Percentiles rank a stretch among this genome's conserved stretches.
Conservation (phyloP, 30 jellyfish, hydroid and myxozoan species). For the Catostylus mosaicus region DNA sequence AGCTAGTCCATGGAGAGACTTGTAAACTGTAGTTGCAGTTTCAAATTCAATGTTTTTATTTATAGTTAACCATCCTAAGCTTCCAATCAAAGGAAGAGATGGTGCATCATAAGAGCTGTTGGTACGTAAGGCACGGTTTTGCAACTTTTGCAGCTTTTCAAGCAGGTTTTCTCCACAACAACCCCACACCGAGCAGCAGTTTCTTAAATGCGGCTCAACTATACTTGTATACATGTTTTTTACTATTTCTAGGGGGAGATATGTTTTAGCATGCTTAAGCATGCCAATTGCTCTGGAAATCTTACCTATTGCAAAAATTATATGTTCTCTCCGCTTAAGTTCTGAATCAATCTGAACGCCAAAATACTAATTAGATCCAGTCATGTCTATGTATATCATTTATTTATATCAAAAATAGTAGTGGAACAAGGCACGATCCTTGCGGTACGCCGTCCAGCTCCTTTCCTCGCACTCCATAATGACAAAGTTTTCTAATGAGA, state of each 20-base stretch:
- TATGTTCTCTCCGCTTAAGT: no score
- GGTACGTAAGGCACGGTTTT: neutral
- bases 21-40: slow-evolving; percentile 10
- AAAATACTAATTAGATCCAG: neutral
- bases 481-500: slow-evolving; percentile 12
- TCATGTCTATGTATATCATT: no score
- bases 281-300: no score
- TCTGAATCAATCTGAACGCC: neutral
- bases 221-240: slow-evolving; percentile 21
- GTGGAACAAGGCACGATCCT: slow-evolving; percentile 36
- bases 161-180: neutral
- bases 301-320: no score
- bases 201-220: slow-evolving; percentile 45
- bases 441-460: slow-evolving; percentile 36
- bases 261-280: no score
- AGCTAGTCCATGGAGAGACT: slow-evolving; percentile 32
- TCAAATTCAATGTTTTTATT: neutral
- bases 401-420: slow-evolving; percentile 1
- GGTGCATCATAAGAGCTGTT: slow-evolving; percentile 23
- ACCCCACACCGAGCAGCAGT: slow-evolving; percentile 61
- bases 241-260: slow-evolving; percentile 13
- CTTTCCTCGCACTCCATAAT: slow-evolving; percentile 32
- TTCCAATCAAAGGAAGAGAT: slow-evolving; percentile 37
- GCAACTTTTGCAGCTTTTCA: neutral
- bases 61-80: slow-evolving; percentile 18